phyloP scores from a whole-genome alignment of 2,888 invertebrate species.

The Erebia palarica region DNA sequence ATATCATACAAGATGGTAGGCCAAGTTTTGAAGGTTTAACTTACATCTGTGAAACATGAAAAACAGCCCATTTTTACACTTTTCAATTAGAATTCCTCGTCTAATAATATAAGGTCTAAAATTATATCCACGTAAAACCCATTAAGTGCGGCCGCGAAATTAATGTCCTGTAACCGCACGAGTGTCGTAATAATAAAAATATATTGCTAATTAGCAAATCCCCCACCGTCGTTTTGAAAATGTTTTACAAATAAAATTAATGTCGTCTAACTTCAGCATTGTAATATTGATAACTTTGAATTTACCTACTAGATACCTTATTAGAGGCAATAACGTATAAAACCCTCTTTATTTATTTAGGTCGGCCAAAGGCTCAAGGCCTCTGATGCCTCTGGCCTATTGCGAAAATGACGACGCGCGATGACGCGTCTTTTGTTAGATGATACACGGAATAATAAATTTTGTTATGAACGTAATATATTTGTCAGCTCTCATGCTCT shows the following conservation, averaged over 20 bases:
- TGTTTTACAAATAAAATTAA: not conserved
- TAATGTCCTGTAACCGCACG: constrained; percentile 14
- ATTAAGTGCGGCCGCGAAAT: constrained; percentile 19
- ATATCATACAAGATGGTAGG: not conserved
- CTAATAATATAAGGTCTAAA: constrained; percentile 17
- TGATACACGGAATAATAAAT: no score
- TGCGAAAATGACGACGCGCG: no score
- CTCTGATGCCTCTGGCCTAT: no score
- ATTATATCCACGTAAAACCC: constrained; percentile 17
- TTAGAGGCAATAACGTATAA: no score
- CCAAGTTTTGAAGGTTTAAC: not conserved
- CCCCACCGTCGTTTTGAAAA: constrained; percentile 1
- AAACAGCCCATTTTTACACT: not conserved
- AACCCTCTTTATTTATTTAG: no score
- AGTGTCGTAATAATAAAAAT: constrained; percentile 24
- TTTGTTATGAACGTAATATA: no score
- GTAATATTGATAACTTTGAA: no score
- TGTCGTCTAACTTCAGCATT: not conserved
- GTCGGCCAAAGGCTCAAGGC: no score
- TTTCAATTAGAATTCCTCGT: not conserved
- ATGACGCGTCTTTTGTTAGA: no score
- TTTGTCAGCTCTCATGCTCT: no score
- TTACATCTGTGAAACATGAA: not conserved
- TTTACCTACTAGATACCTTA: no score
- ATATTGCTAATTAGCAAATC: constrained; percentile 21